phyloP scores from a whole-genome alignment of 2,113 vertebrate species.

The Silurus asotus region DNA sequence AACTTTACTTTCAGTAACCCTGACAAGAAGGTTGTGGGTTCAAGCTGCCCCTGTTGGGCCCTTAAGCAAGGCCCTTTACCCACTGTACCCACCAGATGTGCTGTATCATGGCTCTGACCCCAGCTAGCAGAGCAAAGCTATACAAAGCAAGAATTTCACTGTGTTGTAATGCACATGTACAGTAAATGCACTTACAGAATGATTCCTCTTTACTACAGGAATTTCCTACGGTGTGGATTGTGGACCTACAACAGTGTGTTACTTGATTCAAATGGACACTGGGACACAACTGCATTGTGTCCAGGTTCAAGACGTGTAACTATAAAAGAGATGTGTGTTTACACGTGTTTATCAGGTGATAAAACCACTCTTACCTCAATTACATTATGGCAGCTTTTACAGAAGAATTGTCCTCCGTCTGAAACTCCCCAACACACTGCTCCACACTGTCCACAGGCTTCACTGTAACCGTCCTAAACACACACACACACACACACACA shows the following conservation, averaged over 20 bases:
- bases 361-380: constrained; percentile 80
- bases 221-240: too few species aligned
- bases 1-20: too few species aligned
- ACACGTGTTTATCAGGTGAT: not conserved
- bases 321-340: not conserved
- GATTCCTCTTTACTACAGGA: too few species aligned
- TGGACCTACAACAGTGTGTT: not conserved
- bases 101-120: too few species aligned
- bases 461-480: constrained; percentile 75
- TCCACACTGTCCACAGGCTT: constrained; percentile 81
- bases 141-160: too few species aligned
- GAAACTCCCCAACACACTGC: constrained; percentile 87
- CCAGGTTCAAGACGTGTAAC: not conserved
- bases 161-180: too few species aligned
- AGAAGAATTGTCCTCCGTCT: constrained; percentile 87
- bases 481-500: not conserved
- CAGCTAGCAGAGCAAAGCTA: too few species aligned
- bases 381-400: constrained; percentile 87
- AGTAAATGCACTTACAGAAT: too few species aligned
- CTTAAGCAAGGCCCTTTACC: too few species aligned
- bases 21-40: too few species aligned
- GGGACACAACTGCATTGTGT: not conserved
- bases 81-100: too few species aligned
- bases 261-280: not conserved
- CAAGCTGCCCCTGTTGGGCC: too few species aligned